phyloP scores from a whole-genome alignment of 2,888 invertebrate genomes.

The Colostygia pectinataria region DNA sequence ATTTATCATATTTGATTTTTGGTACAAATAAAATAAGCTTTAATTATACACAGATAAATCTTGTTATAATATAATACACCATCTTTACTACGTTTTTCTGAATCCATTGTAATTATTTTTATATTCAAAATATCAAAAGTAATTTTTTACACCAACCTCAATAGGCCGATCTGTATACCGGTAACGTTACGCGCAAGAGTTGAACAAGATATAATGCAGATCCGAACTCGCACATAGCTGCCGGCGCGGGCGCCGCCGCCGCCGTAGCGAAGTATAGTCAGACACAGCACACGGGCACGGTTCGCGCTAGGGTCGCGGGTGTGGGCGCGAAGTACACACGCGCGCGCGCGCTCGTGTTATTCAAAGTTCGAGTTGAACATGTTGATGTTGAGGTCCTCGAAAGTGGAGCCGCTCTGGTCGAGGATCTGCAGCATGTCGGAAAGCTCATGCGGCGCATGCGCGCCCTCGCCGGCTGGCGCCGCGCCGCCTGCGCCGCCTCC shows the following conservation, averaged over 20 bases:
- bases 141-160: slow-evolving; percentile 23
- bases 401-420: slow-evolving; percentile 92
- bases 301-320: neutral
- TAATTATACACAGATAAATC: slow-evolving; percentile 25
- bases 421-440: slow-evolving; percentile 97
- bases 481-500: slow-evolving; percentile 63
- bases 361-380: slow-evolving; percentile 91
- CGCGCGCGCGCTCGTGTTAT: slow-evolving; percentile 42
- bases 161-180: slow-evolving; percentile 18
- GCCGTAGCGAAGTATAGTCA: slow-evolving; percentile 9
- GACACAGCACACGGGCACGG: slow-evolving; percentile 10
- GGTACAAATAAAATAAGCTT: slow-evolving; percentile 35
- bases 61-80: slow-evolving; percentile 20
- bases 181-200: slow-evolving; percentile 23
- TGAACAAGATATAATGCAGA: slow-evolving; percentile 28
- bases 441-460: slow-evolving; percentile 87
- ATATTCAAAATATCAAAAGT: slow-evolving; percentile 33
- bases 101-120: slow-evolving; percentile 22
- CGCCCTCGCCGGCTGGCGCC: slow-evolving; percentile 51
- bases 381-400: slow-evolving; percentile 93
- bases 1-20: slow-evolving; percentile 29
- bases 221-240: slow-evolving; percentile 13
- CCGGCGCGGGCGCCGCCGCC: too few species aligned
- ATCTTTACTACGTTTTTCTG: slow-evolving; percentile 15
- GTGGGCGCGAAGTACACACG: slow-evolving; percentile 21